Percentiles rank a stretch among this genome's conserved stretches.
phyloP scores from a whole-genome alignment of 2,888 invertebrate genomes.

The Drosophila melanosoma region DNA sequence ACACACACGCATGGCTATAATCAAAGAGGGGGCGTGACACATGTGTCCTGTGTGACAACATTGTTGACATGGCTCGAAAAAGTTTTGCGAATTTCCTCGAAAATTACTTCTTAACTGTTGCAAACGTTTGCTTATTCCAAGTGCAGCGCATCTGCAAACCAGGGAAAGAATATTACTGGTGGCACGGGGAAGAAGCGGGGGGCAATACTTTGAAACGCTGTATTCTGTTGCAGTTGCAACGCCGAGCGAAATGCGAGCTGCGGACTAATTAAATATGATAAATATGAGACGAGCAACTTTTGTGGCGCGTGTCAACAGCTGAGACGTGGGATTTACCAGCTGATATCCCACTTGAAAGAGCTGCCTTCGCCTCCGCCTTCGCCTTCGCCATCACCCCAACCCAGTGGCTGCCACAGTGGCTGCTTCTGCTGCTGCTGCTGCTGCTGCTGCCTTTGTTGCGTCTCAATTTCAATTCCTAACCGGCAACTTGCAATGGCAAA shows the following conservation, averaged over 20 bases:
- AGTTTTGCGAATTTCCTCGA: slow-evolving; percentile 44
- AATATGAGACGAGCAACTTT: slow-evolving; percentile 74
- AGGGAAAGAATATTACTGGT: too few relatives aligned
- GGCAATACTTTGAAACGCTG: slow-evolving; percentile 24
- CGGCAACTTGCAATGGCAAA: slow-evolving; percentile 8
- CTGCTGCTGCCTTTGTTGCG: slow-evolving; percentile 8
- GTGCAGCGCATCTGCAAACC: not conserved
- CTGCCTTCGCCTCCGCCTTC: too few relatives aligned
- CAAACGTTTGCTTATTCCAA: slow-evolving; percentile 8
- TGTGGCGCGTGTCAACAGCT: slow-evolving; percentile 70
- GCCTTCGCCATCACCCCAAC: too few relatives aligned
- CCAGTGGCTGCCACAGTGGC: not conserved
- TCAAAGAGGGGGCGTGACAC: slow-evolving; percentile 22
- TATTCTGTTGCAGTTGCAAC: slow-evolving; percentile 61
- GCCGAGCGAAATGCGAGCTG: slow-evolving; percentile 37
- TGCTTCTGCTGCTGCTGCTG: slow-evolving; percentile 35
- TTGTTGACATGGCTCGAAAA: slow-evolving; percentile 63
- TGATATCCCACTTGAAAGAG: not conserved
- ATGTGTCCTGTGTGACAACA: slow-evolving; percentile 53
- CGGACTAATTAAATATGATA: slow-evolving; percentile 77
- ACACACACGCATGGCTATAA: slow-evolving; percentile 23
- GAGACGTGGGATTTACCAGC: slow-evolving; percentile 33
- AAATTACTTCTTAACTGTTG: slow-evolving; percentile 70
- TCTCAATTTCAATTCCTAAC: slow-evolving; percentile 20
- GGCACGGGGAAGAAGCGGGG: not conserved